Percentiles rank a stretch among this genome's conserved stretches.
Evolutionary conservation across 2,888 invertebrate species (phyloP).

Genomic region (Bellardia bayeri): DNA sequence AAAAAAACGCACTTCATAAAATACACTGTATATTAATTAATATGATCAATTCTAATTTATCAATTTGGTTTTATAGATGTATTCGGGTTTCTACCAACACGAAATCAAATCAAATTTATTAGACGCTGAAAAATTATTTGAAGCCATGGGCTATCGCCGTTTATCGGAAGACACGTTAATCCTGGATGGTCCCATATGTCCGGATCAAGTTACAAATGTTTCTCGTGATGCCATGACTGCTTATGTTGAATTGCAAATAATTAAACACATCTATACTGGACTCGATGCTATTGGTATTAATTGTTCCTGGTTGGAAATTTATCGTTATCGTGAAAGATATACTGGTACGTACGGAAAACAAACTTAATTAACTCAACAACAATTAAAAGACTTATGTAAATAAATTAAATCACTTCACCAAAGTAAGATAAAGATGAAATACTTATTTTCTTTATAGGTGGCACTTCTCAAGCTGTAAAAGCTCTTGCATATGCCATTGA

Average conservation of each 20-base stretch:
- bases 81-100: conserved; percentile 94
- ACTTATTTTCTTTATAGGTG: conserved; percentile 75
- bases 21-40: no score
- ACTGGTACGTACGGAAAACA: conserved; percentile 75
- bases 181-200: conserved; percentile 91
- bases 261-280: conserved; percentile 90
- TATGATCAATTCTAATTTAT: background rate
- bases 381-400: no score
- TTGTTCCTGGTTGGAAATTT: conserved; percentile 89
- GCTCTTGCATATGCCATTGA: conserved; percentile 79
- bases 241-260: conserved; percentile 94
- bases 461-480: conserved; percentile 80
- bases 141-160: conserved; percentile 92
- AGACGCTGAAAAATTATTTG: conserved; percentile 91
- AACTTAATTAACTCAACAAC: no score
- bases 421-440: no score
- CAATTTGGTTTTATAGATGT: conserved; percentile 86
- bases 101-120: conserved; percentile 92
- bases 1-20: no score
- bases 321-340: conserved; percentile 82
- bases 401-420: no score
- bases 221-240: conserved; percentile 94
- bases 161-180: conserved; percentile 85
- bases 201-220: conserved; percentile 91
- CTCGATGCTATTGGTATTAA: conserved; percentile 86